These are phyloP conservation scores for Conus ventricosus DNA, from an alignment of 1,140 invertebrate species.

Conservation along the genomic window DNA sequence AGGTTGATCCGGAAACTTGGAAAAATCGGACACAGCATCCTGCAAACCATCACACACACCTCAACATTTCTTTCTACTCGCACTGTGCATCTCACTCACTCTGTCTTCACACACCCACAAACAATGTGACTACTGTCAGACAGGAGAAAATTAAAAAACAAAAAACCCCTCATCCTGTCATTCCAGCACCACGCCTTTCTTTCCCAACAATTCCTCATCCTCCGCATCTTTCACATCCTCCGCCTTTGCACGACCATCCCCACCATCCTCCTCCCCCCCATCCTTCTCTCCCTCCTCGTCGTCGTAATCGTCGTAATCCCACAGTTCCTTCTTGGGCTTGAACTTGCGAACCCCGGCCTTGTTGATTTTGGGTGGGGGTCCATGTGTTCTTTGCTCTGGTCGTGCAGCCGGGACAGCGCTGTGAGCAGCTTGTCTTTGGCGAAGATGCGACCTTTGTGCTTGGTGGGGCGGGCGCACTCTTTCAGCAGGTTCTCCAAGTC, in stretches of 20 bases:
- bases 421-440: slow-evolving; percentile 48
- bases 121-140: not conserved
- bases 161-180: not conserved
- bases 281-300: not conserved
- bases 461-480: slow-evolving; percentile 65
- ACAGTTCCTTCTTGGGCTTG: not conserved
- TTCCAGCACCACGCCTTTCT: not conserved
- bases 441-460: slow-evolving; percentile 50
- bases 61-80: not conserved
- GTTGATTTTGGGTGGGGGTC: not conserved
- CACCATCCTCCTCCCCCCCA: not conserved
- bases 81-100: not conserved
- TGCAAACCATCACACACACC: not conserved
- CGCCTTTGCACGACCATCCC: not conserved
- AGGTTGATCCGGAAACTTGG: no score
- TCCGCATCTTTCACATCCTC: not conserved
- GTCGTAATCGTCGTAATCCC: slow-evolving; percentile 19
- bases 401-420: slow-evolving; percentile 47
- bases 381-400: slow-evolving; percentile 35
- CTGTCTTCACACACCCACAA: not conserved
- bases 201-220: slow-evolving; percentile 2
- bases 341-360: not conserved
- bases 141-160: no score
- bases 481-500: slow-evolving; percentile 65
- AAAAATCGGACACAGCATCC: no score